Evolutionary conservation across 2,113 vertebrate species (phyloP).

Genomic region (Oncorhynchus kisutch): DNA sequence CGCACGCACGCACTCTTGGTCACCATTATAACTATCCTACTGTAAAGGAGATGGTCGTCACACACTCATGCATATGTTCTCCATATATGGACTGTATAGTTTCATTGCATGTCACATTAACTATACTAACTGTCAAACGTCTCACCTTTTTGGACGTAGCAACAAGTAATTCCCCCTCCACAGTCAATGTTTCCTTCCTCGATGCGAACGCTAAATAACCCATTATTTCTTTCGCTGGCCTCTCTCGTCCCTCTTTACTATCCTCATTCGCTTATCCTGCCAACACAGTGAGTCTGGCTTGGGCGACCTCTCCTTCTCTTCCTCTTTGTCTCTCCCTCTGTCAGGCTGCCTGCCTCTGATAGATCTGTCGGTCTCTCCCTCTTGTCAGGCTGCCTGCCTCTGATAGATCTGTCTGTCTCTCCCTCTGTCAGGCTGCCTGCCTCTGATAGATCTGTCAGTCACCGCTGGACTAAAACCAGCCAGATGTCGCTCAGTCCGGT

Average conservation of each 20-base stretch:
- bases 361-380: conserved; percentile 15
- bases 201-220: background rate
- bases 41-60: background rate
- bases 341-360: conserved; percentile 16
- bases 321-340: background rate
- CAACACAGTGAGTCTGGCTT: background rate
- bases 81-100: background rate
- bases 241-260: conserved; percentile 4
- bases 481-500: background rate
- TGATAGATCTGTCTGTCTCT: background rate
- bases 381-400: background rate
- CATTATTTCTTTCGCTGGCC: background rate
- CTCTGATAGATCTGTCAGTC: conserved; percentile 21
- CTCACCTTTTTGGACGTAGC: background rate
- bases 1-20: background rate
- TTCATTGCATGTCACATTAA: background rate
- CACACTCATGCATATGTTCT: background rate
- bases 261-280: conserved; percentile 3
- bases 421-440: conserved; percentile 7
- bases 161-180: background rate
- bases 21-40: too few species aligned
- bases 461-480: background rate
- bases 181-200: background rate
- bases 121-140: background rate
- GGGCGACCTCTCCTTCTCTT: background rate